Evolutionary conservation across 2,888 invertebrate genomes (phyloP).

Genomic region (Petrophora chlorosata): DNA sequence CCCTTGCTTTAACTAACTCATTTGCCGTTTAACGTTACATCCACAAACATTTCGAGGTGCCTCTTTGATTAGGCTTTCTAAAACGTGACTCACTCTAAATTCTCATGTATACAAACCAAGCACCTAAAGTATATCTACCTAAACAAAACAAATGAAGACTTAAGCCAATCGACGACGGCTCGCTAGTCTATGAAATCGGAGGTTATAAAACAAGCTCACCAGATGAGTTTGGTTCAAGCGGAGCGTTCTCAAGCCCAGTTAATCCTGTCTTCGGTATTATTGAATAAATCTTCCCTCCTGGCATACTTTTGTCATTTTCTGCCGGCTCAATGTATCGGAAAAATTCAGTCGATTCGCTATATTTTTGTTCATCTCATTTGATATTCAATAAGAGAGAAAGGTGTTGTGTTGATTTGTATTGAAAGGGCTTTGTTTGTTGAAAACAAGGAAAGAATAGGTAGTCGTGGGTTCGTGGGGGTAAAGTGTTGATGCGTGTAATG

Average conservation of each 20-base stretch:
- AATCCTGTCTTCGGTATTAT: constrained; percentile 75
- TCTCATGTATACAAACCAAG: too few relatives aligned
- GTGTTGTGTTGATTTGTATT: constrained; percentile 33
- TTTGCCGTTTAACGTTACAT: constrained; percentile 50
- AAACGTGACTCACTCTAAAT: constrained; percentile 37
- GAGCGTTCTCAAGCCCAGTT: constrained; percentile 73
- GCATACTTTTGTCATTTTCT: constrained; percentile 61
- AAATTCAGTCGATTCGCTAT: constrained; percentile 48
- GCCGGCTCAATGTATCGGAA: constrained; percentile 56
- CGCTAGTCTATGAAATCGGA: constrained; percentile 56
- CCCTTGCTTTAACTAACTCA: constrained; percentile 56
- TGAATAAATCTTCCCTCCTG: constrained; percentile 70
- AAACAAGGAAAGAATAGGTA: constrained; percentile 23
- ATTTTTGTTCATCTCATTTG: constrained; percentile 39
- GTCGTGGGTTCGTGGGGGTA: constrained; percentile 13
- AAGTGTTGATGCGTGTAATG: constrained; percentile 42
- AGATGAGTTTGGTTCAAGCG: constrained; percentile 68
- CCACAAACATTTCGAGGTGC: constrained; percentile 20
- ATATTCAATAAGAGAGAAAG: constrained; percentile 37
- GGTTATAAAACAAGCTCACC: constrained; percentile 63
- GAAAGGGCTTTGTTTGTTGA: constrained; percentile 41
- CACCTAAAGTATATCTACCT: constrained; percentile 28
- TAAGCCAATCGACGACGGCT: constrained; percentile 8
- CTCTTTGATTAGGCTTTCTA: constrained; percentile 31
- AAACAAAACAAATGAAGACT: not conserved